A percentile compares a stretch with the other conserved stretches of the same genome.
phyloP scores from a whole-genome alignment of 1,140 invertebrate genomes.

The Macrocentrus cingulum region DNA sequence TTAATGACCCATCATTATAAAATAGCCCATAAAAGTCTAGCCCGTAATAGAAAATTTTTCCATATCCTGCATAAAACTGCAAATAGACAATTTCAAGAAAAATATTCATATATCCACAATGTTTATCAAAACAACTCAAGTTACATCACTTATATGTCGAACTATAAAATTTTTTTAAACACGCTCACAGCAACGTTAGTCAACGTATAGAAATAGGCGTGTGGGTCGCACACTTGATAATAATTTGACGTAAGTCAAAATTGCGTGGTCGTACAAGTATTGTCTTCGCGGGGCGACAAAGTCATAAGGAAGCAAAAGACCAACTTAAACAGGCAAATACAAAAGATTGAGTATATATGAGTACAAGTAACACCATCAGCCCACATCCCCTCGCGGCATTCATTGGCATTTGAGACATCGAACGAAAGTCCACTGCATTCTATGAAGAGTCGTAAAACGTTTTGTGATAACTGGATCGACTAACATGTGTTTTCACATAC shows the following conservation, averaged over 20 bases:
- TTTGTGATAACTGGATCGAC: constrained; percentile 5
- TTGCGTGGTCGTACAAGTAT: neutral
- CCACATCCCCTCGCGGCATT: no score
- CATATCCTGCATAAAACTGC: no score
- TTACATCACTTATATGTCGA: no score
- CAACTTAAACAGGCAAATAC: no score
- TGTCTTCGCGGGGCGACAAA: neutral
- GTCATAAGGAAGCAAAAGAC: neutral
- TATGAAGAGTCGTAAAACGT: constrained; percentile 3
- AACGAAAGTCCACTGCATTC: neutral
- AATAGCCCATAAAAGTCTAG: no score
- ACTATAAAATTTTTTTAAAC: neutral
- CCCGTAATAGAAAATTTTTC: no score
- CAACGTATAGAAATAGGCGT: neutral
- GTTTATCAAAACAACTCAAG: no score
- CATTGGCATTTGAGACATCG: neutral
- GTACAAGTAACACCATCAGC: no score
- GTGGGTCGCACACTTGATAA: neutral
- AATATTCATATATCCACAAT: no score
- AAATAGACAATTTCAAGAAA: no score
- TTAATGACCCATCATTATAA: no score
- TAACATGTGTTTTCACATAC: constrained; percentile 29
- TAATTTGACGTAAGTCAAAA: constrained; percentile 7
- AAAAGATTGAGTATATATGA: no score
- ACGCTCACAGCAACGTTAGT: neutral